Evolutionary conservation across 2,113 vertebrate genomes (phyloP), one percentile per base, ranked within the genome.

Genomic region (Aspiorhynchus laticeps): DNA sequence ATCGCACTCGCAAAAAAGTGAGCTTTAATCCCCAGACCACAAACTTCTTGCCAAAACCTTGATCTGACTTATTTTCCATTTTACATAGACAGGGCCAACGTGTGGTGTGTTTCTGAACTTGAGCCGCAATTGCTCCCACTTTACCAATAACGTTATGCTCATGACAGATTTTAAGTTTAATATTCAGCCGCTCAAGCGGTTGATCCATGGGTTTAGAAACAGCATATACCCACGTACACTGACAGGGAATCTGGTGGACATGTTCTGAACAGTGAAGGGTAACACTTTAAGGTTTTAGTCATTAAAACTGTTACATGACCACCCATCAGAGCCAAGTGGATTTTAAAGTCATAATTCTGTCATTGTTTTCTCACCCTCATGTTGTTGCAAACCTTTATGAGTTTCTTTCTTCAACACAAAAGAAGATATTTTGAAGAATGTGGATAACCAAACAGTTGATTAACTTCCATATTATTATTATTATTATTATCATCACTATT

Each of bases 21-120:
- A 51, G 24, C 76, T 17, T 17, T 59, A 69, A 73, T 77, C 48
- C 31, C 41, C 76, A 79, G 85, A 80, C 76, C 85, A 80, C 76
- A 80, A 53, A 79, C 63, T 9, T 19, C 65, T 75, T 48, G 78
- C 85, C 78, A 86, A 86, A 81, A 71, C 63, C 63, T 56, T 86
- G 76, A 86, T 86, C 28, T 86, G 76, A 69, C 61, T 71, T 53
- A 86, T 80, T 67, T 86, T 86, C 85, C 46, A 36, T 80, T 71
- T 75, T 80, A 43, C 36, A 73, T 75, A 86, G 65, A 73, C 51
- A 10, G 41, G 38, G 85, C 78, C n/a, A 15, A 43, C 7, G 48
- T 74, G 85, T 56, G 78, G 67, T 81, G 48, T 33, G 24, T 86
- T 81, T 86, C 67, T 61, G 48, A 74, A 86, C n/a, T 59, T 41